Evolutionary conservation across 2,888 invertebrate species (phyloP), one percentile per base, ranked within the genome.

Genomic region (Trichacis sp.): DNA sequence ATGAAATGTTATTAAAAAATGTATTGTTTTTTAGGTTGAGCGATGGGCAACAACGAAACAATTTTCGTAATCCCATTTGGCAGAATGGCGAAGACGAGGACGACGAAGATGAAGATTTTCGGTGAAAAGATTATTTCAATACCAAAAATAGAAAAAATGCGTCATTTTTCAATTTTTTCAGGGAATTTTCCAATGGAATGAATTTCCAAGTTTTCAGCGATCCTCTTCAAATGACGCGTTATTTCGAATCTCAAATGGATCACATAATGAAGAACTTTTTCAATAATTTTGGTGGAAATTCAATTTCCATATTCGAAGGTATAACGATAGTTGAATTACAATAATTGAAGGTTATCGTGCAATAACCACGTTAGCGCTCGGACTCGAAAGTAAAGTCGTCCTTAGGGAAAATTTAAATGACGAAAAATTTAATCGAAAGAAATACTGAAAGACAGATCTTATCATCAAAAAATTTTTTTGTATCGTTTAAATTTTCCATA

Each of bases 221-320:
- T 81, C 89, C 89, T 0, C 71, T 88, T 67, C 87, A 90, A 80
- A 87, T 90, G 80, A 88, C 89, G 63, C 85, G 86, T 63, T 88
- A 87, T 70, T 89, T 90, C 72, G 89, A 90, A 74, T 85, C 87
- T 6, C 88, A 90, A 78, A 86, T 90, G 84, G 87, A 88, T 64
- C 85, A 87, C 51, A 84, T 90, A 62, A 75, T 90, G 69, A 88
- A 86, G 64, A 83, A 79, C 46, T 85, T 89, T 62, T 83, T 68
- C 78, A 84, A 59, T 48, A 73, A 72, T 42, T 77, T 77, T 48
- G 60, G 52, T 33, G 65, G 59, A 11, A 47, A 55, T 29, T 55
- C 62, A 6, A 61, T 19, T 9, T 43, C 19, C 4, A 9, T 19
- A 19, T 43, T 19, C n/a, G 19, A 43, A 43, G 43, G 43, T 43